A percentile compares a stretch with the other conserved stretches of the same genome.
Conservation (phyloP, 2,113 vertebrate species). For the Empidonax traillii region DNA sequence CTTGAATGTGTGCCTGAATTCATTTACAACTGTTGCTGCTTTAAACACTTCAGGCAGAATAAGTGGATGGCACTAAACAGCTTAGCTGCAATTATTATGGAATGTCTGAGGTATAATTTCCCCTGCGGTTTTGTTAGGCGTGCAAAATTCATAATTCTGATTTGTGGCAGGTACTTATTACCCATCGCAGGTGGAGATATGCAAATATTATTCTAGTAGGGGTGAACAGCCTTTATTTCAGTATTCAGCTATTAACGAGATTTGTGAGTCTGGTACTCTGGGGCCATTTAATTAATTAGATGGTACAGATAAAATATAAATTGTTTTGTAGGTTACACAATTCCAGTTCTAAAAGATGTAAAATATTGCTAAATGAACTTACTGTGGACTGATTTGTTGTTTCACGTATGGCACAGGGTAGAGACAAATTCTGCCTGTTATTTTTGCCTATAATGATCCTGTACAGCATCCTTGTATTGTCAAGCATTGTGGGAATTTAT, state of each 20-base stretch:
- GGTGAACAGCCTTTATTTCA: slow-evolving; percentile 83
- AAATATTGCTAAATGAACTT: slow-evolving; percentile 71
- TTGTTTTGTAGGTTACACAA: slow-evolving; percentile 78
- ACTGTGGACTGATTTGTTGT: slow-evolving; percentile 55
- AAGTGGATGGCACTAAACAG: slow-evolving; percentile 87
- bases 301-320: slow-evolving; percentile 85
- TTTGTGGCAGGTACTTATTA: slow-evolving; percentile 89
- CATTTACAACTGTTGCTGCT: slow-evolving; percentile 85
- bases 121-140: slow-evolving; percentile 83
- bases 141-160: slow-evolving; percentile 88
- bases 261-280: slow-evolving; percentile 84
- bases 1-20: slow-evolving; percentile 80
- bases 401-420: neutral
- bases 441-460: slow-evolving; percentile 37
- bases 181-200: slow-evolving; percentile 89
- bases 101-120: slow-evolving; percentile 90
- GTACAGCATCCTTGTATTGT: slow-evolving; percentile 8
- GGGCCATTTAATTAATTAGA: slow-evolving; percentile 87
- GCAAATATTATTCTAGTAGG: slow-evolving; percentile 85
- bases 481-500: slow-evolving; percentile 25
- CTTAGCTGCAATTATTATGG: slow-evolving; percentile 88
- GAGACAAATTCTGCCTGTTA: slow-evolving; percentile 41
- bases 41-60: slow-evolving; percentile 85
- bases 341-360: slow-evolving; percentile 69
- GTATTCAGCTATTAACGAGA: slow-evolving; percentile 85